Conservation (phyloP, 2,113 vertebrate species). For the Alaudala cheleensis region DNA sequence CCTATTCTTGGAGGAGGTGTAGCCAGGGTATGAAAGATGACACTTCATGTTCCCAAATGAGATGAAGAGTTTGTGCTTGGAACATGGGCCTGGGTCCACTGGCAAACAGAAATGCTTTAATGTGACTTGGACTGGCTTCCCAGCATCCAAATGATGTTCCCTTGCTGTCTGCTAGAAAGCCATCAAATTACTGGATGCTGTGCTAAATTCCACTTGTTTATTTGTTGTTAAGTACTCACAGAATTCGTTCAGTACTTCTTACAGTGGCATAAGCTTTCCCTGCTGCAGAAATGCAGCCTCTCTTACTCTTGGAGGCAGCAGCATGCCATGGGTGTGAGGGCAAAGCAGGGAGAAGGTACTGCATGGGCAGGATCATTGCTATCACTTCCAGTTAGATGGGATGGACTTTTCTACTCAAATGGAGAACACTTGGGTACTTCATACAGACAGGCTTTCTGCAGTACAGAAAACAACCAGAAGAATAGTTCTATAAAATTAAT, state of each 20-base stretch:
- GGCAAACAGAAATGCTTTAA: background rate
- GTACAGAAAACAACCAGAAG: background rate
- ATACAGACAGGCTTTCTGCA: background rate
- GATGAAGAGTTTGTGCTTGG: background rate
- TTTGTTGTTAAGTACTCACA: background rate
- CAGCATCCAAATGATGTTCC: background rate
- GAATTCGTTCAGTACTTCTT: background rate
- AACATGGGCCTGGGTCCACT: fast-evolving
- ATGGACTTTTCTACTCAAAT: background rate
- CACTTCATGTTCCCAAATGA: background rate
- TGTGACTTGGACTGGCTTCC: background rate
- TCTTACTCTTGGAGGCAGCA: background rate
- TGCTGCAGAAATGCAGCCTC: background rate
- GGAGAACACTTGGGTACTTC: background rate
- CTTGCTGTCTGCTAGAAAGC: background rate
- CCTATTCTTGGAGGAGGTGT: background rate
- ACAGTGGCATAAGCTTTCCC: background rate
- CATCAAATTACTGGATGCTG: background rate
- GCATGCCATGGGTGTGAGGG: fast-evolving
- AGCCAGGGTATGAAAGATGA: background rate
- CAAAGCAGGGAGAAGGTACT: fast-evolving
- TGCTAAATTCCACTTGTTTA: background rate
- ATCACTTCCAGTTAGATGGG: background rate
- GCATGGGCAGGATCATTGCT: fast-evolving
- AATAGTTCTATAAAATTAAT: background rate